Evolutionary conservation across 2,113 vertebrate genomes (phyloP).

Genomic region (Bubo scandiacus): DNA sequence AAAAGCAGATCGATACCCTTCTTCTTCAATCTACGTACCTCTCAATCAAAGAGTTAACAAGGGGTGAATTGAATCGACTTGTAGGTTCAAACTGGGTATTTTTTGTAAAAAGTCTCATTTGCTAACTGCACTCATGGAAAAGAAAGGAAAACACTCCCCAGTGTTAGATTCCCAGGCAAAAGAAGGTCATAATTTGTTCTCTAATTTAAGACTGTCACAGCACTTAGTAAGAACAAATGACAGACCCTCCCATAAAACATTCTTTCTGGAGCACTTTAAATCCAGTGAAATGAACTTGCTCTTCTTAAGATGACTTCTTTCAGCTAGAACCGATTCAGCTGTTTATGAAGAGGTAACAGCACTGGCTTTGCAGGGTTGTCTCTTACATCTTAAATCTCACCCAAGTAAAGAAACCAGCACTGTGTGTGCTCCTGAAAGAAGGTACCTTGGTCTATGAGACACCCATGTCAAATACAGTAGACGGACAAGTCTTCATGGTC

Average conservation of each 20-base stretch:
- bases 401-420: not conserved
- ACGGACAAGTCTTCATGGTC: not conserved
- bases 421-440: not conserved
- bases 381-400: too few relatives aligned
- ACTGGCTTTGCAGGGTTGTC: not conserved
- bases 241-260: not conserved
- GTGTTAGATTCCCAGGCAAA: not conserved
- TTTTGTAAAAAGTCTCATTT: not conserved
- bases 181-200: not conserved
- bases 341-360: not conserved
- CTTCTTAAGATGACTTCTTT: not conserved
- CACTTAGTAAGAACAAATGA: not conserved
- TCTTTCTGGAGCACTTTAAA: not conserved
- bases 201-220: slow-evolving; percentile 14
- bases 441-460: not conserved
- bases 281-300: not conserved
- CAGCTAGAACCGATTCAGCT: not conserved
- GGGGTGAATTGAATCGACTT: slow-evolving; percentile 46
- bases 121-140: not conserved
- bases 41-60: slow-evolving; percentile 61
- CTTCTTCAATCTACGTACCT: slow-evolving; percentile 24
- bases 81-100: not conserved
- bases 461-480: too few relatives aligned
- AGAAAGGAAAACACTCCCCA: not conserved
- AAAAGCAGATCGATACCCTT: slow-evolving; percentile 40